phyloP scores from a whole-genome alignment of 92 coral and sea anemone genomes.

The Porites evermanni region DNA sequence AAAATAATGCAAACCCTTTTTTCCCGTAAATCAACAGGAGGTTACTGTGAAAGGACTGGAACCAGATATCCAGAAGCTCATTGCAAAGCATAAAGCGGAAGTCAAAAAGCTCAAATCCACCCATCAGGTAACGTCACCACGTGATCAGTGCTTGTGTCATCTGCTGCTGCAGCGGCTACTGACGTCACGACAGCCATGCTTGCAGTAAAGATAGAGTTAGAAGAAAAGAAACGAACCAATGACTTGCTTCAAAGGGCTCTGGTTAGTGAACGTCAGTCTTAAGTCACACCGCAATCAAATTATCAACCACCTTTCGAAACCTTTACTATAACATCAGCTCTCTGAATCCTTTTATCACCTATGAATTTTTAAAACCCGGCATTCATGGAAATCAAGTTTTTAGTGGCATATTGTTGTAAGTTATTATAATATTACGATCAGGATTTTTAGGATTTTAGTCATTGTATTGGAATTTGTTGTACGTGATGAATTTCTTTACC shows the following conservation, averaged over 20 bases:
- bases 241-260: conserved; percentile 96
- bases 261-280: conserved; percentile 53
- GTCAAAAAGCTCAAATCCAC: conserved; percentile 83
- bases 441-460: too few relatives aligned
- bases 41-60: conserved; percentile 99
- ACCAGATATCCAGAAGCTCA: conserved; percentile 97
- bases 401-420: too few relatives aligned
- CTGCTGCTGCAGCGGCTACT: conserved; percentile 92
- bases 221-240: conserved; percentile 93
- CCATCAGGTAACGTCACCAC: conserved; percentile 76
- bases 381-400: too few relatives aligned
- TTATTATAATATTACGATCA: too few relatives aligned
- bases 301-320: not conserved
- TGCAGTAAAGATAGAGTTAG: conserved; percentile 96
- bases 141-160: not conserved
- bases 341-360: not conserved
- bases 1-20: not conserved
- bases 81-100: conserved; percentile 98
- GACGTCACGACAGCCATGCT: conserved; percentile 96
- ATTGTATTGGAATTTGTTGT: too few relatives aligned
- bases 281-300: not conserved
- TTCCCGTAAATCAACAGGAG: conserved; percentile 62
- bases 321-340: not conserved
- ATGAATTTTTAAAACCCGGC: too few relatives aligned
- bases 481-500: too few relatives aligned